Evolutionary conservation across 1,140 invertebrate species (phyloP).

Genomic region (Pectinophora gossypiella): DNA sequence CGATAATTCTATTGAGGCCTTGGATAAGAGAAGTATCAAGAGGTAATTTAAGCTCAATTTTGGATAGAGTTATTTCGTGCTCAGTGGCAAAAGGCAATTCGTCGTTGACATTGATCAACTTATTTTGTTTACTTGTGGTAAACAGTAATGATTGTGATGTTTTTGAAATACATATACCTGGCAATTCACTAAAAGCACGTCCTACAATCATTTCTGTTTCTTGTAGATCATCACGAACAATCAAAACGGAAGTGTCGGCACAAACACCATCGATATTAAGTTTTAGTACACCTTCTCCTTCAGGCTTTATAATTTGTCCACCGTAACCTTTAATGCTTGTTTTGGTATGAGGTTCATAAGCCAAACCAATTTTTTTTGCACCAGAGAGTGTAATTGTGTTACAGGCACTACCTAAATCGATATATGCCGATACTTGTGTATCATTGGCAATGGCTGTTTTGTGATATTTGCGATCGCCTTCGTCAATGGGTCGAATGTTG

Average conservation of each 20-base stretch:
- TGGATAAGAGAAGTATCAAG: background rate
- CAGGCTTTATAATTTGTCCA: background rate
- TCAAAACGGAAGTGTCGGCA: background rate
- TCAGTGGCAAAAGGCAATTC: background rate
- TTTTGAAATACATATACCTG: background rate
- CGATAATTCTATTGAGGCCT: background rate
- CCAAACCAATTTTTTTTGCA: background rate
- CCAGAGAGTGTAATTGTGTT: slow-evolving; percentile 4
- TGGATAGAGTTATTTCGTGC: background rate
- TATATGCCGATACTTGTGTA: background rate
- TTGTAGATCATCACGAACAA: background rate
- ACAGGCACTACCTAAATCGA: slow-evolving; percentile 8
- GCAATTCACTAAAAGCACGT: background rate
- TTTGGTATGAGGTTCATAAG: background rate
- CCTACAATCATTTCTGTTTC: slow-evolving; percentile 1
- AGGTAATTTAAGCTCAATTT: background rate
- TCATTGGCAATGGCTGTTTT: slow-evolving; percentile 1
- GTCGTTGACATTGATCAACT: background rate
- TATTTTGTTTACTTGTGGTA: background rate
- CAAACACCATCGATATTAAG: slow-evolving; percentile 1
- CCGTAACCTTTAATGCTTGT: slow-evolving; percentile 2
- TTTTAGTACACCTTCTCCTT: background rate
- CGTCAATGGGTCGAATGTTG: background rate
- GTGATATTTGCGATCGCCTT: slow-evolving; percentile 2
- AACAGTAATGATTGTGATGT: background rate